Percentiles rank a stretch among this genome's conserved stretches.
phyloP scores from a whole-genome alignment of 2,113 vertebrate species.

The Myotis lucifugus region DNA sequence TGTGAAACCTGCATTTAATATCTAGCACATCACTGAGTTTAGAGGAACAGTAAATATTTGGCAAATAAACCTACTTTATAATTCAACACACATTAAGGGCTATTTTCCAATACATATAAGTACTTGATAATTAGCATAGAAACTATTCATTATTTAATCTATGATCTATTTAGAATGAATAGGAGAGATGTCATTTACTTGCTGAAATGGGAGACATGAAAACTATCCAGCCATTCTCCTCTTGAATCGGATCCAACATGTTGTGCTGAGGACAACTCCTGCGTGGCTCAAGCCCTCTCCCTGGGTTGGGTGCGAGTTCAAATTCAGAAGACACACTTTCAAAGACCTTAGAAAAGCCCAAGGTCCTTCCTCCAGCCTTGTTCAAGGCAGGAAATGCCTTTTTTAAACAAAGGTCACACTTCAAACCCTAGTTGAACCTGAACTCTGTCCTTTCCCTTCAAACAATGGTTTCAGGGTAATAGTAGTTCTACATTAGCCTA shows the following conservation, averaged over 20 bases:
- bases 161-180: conserved; percentile 46
- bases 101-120: conserved; percentile 49
- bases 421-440: not conserved
- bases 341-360: not conserved
- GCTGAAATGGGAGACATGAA: conserved; percentile 50
- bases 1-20: conserved; percentile 39
- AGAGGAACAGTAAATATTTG: conserved; percentile 55
- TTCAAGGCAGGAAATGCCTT: not conserved
- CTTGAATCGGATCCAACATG: not conserved
- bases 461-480: not conserved
- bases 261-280: no score
- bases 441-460: not conserved
- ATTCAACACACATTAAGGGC: conserved; percentile 56
- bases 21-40: conserved; percentile 18
- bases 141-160: conserved; percentile 63
- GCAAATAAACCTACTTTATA: conserved; percentile 52
- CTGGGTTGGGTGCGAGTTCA: not conserved
- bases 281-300: rapidly evolving
- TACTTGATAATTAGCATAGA: conserved; percentile 51
- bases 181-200: conserved; percentile 29
- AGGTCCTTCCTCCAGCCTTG: not conserved
- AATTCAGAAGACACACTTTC: not conserved
- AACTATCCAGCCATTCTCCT: not conserved
- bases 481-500: not conserved
- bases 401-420: not conserved